A percentile compares a stretch with the other conserved stretches of the same genome.
Evolutionary conservation across 2,888 invertebrate species (phyloP).

Genomic region (Eumacrocentrus americanus): DNA sequence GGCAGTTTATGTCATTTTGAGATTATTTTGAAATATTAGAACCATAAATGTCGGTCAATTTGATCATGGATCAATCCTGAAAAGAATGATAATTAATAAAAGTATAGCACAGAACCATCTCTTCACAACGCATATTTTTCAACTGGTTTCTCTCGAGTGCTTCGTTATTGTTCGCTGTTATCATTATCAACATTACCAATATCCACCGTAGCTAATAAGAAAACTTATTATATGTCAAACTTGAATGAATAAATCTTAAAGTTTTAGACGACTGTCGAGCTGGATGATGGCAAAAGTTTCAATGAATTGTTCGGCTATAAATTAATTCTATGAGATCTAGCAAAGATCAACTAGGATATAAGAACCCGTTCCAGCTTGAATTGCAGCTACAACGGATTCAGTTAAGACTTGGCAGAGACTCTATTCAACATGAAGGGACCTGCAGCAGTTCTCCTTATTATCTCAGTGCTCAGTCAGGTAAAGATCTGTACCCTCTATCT

Average conservation of each 20-base stretch:
- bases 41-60: too few species aligned
- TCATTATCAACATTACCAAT: neutral
- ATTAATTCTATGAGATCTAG: neutral
- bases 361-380: neutral
- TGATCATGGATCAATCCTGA: too few species aligned
- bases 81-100: too few species aligned
- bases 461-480: conserved; percentile 28
- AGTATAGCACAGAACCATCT: too few species aligned
- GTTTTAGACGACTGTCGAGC: neutral
- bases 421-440: conserved; percentile 18
- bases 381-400: neutral
- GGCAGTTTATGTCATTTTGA: too few species aligned
- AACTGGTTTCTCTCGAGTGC: too few species aligned
- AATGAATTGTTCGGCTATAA: too few species aligned
- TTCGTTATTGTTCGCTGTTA: neutral
- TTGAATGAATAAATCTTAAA: conserved; percentile 19
- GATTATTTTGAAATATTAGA: too few species aligned
- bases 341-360: neutral
- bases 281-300: conserved; percentile 1
- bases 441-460: neutral
- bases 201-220: conserved; percentile 2
- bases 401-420: neutral
- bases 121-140: too few species aligned
- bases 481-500: neutral
- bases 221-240: conserved; percentile 14